A percentile compares a stretch with the other conserved stretches of the same genome.
Evolutionary conservation across 1,140 invertebrate genomes (phyloP).

Genomic region (Pseudomyrmex pallidus): DNA sequence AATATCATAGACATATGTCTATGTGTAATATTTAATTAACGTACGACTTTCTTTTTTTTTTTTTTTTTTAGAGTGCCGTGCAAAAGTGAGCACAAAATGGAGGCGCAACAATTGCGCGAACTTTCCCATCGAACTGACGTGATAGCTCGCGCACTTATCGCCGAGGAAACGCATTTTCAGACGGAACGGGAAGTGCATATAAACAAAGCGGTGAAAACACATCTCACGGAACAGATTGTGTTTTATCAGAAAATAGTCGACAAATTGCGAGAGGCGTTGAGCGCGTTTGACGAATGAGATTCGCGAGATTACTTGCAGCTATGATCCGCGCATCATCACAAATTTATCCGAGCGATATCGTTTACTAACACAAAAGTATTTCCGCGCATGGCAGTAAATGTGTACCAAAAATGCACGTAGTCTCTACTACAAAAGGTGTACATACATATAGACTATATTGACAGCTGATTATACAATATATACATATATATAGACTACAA

Average conservation of each 20-base stretch:
- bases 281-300: slow-evolving; percentile 84
- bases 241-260: slow-evolving; percentile 95
- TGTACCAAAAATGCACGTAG: too few relatives aligned
- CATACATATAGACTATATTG: too few relatives aligned
- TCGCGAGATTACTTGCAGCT: slow-evolving; percentile 7
- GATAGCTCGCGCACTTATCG: slow-evolving; percentile 95
- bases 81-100: slow-evolving; percentile 96
- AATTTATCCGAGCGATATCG: background rate
- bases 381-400: background rate
- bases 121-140: slow-evolving; percentile 94
- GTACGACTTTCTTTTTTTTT: slow-evolving; percentile 9
- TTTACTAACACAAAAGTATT: background rate
- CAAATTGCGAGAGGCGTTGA: slow-evolving; percentile 87
- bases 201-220: slow-evolving; percentile 93
- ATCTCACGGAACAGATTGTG: slow-evolving; percentile 94
- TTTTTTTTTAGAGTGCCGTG: slow-evolving; percentile 88
- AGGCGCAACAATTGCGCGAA: slow-evolving; percentile 91
- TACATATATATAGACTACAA: slow-evolving; percentile 1
- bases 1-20: too few relatives aligned
- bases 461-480: too few relatives aligned
- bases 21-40: too few relatives aligned
- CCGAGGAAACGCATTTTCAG: slow-evolving; percentile 97
- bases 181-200: slow-evolving; percentile 94
- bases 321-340: slow-evolving; percentile 26
- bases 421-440: too few relatives aligned